Conservation (phyloP, 2,888 invertebrate species). For the Agrilus mali region DNA sequence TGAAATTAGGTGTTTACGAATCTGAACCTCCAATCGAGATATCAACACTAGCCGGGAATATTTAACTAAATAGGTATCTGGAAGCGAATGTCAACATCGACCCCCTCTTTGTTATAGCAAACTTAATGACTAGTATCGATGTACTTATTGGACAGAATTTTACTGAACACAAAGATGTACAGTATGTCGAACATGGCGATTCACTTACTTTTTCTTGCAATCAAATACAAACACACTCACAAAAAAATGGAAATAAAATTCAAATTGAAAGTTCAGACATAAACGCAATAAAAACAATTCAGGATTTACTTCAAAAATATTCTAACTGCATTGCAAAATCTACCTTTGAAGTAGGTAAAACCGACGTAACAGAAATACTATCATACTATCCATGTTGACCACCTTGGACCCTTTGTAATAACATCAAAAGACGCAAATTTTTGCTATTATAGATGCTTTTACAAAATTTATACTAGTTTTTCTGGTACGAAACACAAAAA, state of each 20-base stretch:
- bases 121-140: background rate
- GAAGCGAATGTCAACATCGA: background rate
- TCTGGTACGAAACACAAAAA: conserved; percentile 2
- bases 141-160: background rate
- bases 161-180: background rate
- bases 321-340: no score
- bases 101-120: background rate
- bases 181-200: background rate
- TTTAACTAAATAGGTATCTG: background rate
- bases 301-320: no score
- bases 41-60: background rate
- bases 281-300: no score
- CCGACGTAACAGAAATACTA: conserved; percentile 12
- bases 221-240: no score
- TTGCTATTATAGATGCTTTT: conserved; percentile 25
- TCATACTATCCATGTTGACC: conserved; percentile 29
- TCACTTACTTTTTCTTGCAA: background rate
- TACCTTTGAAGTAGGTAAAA: no score
- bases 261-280: no score
- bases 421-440: conserved; percentile 19
- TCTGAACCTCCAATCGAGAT: background rate
- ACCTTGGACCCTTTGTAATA: conserved; percentile 27
- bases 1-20: background rate
- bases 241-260: no score
- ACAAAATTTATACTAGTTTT: conserved; percentile 1